Conservation (phyloP, 1,140 invertebrate genomes). For the Drosophila fuyamai region DNA sequence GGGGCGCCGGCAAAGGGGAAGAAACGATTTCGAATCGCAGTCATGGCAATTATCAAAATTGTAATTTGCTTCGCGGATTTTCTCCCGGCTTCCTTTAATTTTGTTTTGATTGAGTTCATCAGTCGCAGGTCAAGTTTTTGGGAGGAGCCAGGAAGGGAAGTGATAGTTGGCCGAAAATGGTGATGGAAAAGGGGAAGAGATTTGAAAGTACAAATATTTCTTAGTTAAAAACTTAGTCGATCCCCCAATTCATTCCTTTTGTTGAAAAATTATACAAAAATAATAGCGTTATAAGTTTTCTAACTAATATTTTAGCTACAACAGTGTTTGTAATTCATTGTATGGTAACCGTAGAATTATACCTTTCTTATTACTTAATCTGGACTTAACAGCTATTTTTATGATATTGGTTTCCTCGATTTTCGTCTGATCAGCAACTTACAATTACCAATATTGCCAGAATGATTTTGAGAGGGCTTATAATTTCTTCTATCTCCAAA, state of each 20-base stretch:
- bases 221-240: no score
- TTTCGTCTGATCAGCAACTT: no score
- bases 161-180: constrained; percentile 1
- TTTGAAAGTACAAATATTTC: background rate
- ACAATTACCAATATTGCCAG: no score
- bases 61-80: constrained; percentile 65
- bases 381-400: no score
- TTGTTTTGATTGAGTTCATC: constrained; percentile 48
- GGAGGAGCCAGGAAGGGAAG: constrained; percentile 15
- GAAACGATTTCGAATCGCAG: constrained; percentile 35
- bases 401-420: no score
- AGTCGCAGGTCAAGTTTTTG: constrained; percentile 59
- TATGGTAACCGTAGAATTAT: background rate
- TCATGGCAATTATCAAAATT: constrained; percentile 77
- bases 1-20: constrained; percentile 25
- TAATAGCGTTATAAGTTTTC: no score
- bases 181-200: background rate
- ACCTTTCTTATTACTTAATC: no score
- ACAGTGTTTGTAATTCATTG: no score
- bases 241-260: background rate
- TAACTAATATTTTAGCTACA: no score
- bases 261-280: no score
- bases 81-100: constrained; percentile 25
- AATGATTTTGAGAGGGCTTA: no score
- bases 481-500: no score